Evolutionary conservation across 2,113 vertebrate species (phyloP).

Genomic region (Phalacrocorax carbo): DNA sequence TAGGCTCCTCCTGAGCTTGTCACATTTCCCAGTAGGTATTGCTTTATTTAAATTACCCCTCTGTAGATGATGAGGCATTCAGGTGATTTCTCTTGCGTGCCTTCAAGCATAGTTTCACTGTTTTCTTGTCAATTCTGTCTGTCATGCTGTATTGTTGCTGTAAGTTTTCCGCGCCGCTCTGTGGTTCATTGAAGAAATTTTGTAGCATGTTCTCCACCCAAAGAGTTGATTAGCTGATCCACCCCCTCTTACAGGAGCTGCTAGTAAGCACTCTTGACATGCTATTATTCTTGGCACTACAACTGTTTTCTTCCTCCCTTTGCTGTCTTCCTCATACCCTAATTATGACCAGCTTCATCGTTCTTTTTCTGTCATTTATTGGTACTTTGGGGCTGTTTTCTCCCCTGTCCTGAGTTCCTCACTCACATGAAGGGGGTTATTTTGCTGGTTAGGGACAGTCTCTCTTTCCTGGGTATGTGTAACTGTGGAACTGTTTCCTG

Average conservation of each 20-base stretch:
- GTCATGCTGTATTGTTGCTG: neutral
- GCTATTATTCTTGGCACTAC: neutral
- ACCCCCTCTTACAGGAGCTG: neutral
- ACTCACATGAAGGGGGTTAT: neutral
- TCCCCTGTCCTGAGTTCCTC: neutral
- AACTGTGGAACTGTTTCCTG: neutral
- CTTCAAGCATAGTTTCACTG: rapidly evolving
- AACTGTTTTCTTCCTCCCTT: neutral
- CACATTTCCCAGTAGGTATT: neutral
- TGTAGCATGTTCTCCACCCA: neutral
- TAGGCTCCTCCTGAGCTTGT: neutral
- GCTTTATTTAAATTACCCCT: neutral
- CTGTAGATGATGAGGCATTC: neutral
- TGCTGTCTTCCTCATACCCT: neutral
- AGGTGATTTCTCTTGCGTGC: neutral
- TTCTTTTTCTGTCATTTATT: neutral
- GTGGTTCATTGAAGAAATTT: neutral
- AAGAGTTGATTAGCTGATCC: neutral
- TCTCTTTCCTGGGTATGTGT: neutral
- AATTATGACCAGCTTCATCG: neutral
- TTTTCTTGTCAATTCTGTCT: neutral
- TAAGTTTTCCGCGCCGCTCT: neutral
- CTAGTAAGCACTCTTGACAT: neutral
- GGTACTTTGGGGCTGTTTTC: neutral
- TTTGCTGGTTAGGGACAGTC: neutral